phyloP scores from a whole-genome alignment of 2,797 vertebrate species.

The Sciaenops ocellatus region DNA sequence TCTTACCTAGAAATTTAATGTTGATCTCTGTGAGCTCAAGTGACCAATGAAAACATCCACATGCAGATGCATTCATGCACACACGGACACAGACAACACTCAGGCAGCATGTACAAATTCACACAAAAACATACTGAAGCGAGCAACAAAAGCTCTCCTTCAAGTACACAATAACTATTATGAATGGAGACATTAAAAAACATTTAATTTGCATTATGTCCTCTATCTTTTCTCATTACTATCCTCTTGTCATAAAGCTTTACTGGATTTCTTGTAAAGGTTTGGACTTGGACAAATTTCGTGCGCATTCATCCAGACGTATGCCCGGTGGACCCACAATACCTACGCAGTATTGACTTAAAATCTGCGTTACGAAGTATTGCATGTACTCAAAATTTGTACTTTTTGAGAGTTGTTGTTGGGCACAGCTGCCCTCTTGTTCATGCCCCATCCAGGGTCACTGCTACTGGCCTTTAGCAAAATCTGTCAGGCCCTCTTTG shows the following conservation, averaged over 20 bases:
- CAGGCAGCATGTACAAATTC: too few relatives aligned
- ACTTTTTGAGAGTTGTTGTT: slow-evolving; percentile 43
- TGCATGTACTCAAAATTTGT: background rate
- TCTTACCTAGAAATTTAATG: background rate
- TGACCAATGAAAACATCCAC: background rate
- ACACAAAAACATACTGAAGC: background rate
- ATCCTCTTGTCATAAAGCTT: background rate
- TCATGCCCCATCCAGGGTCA: slow-evolving; percentile 86
- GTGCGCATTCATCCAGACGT: background rate
- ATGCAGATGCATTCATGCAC: background rate
- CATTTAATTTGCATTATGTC: slow-evolving; percentile 28
- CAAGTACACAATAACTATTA: slow-evolving; percentile 1
- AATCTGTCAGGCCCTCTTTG: slow-evolving; percentile 87
- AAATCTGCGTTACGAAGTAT: slow-evolving; percentile 4
- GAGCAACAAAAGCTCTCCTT: background rate
- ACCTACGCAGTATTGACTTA: background rate
- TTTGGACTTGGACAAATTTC: background rate
- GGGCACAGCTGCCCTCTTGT: slow-evolving; percentile 68
- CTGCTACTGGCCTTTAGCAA: slow-evolving; percentile 82
- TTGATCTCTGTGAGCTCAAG: background rate
- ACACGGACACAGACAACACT: background rate
- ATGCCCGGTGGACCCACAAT: too few relatives aligned
- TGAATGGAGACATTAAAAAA: slow-evolving; percentile 26
- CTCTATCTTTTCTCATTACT: background rate
- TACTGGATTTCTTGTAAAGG: background rate